Evolutionary conservation across 2,888 invertebrate genomes (phyloP).

Genomic region (Hedychridium roseum): DNA sequence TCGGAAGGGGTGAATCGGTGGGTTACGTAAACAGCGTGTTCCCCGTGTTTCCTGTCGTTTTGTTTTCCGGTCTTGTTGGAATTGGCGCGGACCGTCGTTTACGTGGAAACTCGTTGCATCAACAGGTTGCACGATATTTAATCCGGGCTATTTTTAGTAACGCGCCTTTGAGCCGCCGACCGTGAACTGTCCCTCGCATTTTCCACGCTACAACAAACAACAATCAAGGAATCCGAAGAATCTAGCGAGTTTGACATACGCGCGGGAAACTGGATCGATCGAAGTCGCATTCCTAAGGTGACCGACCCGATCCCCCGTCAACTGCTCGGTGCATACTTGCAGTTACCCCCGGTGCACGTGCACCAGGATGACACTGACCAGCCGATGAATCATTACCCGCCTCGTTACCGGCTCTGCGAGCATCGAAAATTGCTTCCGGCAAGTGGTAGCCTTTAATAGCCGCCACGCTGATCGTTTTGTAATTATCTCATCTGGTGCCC

Average conservation of each 20-base stretch:
- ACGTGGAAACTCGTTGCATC: conserved; percentile 5
- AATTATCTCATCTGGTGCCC: no score
- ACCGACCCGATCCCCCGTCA: conserved; percentile 16
- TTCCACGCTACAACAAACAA: no score
- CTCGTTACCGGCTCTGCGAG: conserved; percentile 33
- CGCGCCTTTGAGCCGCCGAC: no score
- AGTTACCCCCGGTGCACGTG: conserved; percentile 26
- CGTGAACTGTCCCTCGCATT: no score
- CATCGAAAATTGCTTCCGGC: conserved; percentile 44
- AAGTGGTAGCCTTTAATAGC: no score
- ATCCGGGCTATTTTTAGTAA: no score
- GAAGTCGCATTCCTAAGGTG: conserved; percentile 22
- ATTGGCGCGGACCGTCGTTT: conserved; percentile 1
- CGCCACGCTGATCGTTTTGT: no score
- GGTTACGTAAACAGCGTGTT: conserved; percentile 31
- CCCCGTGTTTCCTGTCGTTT: conserved; percentile 22
- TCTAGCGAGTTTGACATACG: no score
- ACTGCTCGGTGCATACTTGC: not conserved
- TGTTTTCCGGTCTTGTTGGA: conserved; percentile 9
- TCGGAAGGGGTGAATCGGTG: conserved; percentile 23
- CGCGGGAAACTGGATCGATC: no score
- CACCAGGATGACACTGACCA: conserved; percentile 48
- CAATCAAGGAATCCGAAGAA: no score
- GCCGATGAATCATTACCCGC: conserved; percentile 38
- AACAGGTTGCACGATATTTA: no score